A percentile compares a stretch with the other conserved stretches of the same genome.
Evolutionary conservation across 2,113 vertebrate species (phyloP).

Genomic region (Bos indicus): DNA sequence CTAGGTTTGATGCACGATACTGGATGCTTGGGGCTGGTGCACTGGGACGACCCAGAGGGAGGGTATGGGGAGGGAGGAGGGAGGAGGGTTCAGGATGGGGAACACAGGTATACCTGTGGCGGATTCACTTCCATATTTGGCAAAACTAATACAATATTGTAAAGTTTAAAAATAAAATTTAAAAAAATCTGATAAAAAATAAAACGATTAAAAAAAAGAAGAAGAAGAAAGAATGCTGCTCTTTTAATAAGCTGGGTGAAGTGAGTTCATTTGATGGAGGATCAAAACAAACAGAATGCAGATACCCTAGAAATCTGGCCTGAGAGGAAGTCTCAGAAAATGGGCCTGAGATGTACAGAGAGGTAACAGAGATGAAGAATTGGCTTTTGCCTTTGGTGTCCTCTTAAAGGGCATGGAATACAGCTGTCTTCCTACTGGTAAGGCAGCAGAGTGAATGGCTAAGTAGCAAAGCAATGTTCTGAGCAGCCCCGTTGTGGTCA

Average conservation of each 20-base stretch:
- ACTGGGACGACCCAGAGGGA: too few relatives aligned
- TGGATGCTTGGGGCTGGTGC: too few relatives aligned
- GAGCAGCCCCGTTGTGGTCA: background rate
- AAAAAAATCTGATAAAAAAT: too few relatives aligned
- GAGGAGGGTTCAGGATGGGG: too few relatives aligned
- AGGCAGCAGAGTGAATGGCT: background rate
- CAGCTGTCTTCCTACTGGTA: background rate
- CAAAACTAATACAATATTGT: too few relatives aligned
- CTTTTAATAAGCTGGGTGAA: background rate
- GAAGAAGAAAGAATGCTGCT: background rate
- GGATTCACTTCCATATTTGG: too few relatives aligned
- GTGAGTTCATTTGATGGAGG: background rate
- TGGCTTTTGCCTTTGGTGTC: background rate
- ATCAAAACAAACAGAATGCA: background rate
- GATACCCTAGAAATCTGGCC: background rate
- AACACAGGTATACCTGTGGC: too few relatives aligned
- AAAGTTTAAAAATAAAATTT: too few relatives aligned
- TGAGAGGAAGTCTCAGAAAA: background rate
- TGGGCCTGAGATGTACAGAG: background rate
- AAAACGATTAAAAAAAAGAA: too few relatives aligned
- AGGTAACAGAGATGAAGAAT: background rate
- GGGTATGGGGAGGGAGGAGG: too few relatives aligned
- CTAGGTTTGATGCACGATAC: too few relatives aligned
- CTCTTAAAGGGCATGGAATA: background rate
- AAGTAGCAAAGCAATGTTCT: background rate